phyloP scores from a whole-genome alignment of 2,797 vertebrate species.

The Phrynocephalus guinanensis region DNA sequence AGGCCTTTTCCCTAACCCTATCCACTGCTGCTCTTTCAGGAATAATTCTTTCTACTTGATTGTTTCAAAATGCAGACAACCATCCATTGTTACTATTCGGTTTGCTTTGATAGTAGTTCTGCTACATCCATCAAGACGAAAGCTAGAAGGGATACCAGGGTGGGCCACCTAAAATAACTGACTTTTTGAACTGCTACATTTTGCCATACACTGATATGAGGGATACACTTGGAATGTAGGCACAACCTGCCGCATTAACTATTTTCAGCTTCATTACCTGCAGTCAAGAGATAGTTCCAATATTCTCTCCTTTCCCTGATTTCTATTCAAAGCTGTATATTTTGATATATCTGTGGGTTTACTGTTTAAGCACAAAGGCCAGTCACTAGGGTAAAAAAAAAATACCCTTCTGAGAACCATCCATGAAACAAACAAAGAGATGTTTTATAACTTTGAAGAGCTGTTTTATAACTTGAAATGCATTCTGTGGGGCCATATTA shows the following conservation, averaged over 20 bases:
- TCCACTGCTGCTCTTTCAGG: neutral
- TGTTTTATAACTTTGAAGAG: slow-evolving; percentile 36
- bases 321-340: neutral
- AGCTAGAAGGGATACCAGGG: neutral
- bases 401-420: neutral
- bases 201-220: neutral
- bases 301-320: neutral
- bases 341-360: neutral
- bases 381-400: neutral
- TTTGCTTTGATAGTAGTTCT: neutral
- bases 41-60: neutral
- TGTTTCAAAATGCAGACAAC: too few relatives aligned
- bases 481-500: slow-evolving; percentile 30
- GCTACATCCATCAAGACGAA: neutral
- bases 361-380: neutral
- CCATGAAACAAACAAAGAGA: slow-evolving; percentile 15
- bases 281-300: neutral
- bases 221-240: neutral
- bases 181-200: neutral
- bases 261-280: neutral
- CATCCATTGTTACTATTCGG: neutral
- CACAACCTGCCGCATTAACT: neutral
- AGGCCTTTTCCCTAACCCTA: neutral
- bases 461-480: slow-evolving; percentile 54
- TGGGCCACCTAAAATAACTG: neutral